A percentile compares a stretch with the other conserved stretches of the same genome.
phyloP scores from a whole-genome alignment of 2,888 invertebrate species.

The Caenorhabditis sp. region DNA sequence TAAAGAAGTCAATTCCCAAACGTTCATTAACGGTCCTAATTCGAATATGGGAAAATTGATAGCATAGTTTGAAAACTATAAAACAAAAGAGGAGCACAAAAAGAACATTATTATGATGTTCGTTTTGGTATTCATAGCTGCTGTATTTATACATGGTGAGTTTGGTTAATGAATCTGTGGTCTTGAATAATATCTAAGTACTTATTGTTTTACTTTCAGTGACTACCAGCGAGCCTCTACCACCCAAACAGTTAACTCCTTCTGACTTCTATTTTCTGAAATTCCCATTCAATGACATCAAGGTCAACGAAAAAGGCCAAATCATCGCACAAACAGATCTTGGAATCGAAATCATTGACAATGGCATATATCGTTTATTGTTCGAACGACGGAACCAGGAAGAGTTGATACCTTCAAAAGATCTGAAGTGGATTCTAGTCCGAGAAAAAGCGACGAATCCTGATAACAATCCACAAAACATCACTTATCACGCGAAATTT shows the following conservation, averaged over 20 bases:
- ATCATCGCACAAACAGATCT: slow-evolving; percentile 33
- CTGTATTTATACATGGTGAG: too few relatives aligned
- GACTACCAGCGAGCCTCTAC: slow-evolving; percentile 10
- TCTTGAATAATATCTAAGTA: too few relatives aligned
- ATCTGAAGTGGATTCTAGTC: slow-evolving; percentile 20
- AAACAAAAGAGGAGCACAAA: too few relatives aligned
- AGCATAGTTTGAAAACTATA: too few relatives aligned
- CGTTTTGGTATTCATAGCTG: too few relatives aligned
- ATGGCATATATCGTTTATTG: slow-evolving; percentile 14
- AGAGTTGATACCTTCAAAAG: slow-evolving; percentile 22
- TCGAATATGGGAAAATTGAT: too few relatives aligned
- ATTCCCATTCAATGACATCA: slow-evolving; percentile 28
- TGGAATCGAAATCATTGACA: slow-evolving; percentile 34
- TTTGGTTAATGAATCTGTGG: too few relatives aligned
- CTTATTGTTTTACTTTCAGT: slow-evolving; percentile 14
- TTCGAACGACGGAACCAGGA: slow-evolving; percentile 22
- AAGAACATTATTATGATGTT: too few relatives aligned
- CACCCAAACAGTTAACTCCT: slow-evolving; percentile 16
- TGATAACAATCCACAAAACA: slow-evolving; percentile 35
- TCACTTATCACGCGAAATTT: slow-evolving; percentile 26
- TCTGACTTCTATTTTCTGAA: slow-evolving; percentile 18
- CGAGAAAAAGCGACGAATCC: slow-evolving; percentile 17
- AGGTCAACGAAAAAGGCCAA: slow-evolving; percentile 4
- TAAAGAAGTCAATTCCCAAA: too few relatives aligned
- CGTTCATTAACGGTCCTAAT: too few relatives aligned